Percentiles rank a stretch among this genome's conserved stretches.
These are phyloP conservation scores for Dinothrombium tinctorium DNA, from an alignment of 1,140 invertebrate species.

Conservation along the genomic window DNA sequence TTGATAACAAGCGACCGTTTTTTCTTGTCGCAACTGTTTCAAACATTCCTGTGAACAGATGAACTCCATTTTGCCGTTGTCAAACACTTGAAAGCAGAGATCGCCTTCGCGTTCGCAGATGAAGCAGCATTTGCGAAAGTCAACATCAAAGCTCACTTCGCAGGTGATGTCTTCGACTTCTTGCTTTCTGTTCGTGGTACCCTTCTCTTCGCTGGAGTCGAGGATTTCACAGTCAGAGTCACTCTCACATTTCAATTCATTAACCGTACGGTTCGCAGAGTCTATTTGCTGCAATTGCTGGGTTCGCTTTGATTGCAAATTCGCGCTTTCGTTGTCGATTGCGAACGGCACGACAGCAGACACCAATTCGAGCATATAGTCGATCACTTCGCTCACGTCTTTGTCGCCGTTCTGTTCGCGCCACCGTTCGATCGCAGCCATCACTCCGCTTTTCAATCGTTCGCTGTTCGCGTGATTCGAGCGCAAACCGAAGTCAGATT, in stretches of 20 bases:
- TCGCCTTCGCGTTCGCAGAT: constrained; percentile 19
- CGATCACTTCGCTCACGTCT: background rate
- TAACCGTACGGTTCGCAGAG: too few relatives aligned
- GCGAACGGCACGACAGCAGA: background rate
- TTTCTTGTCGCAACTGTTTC: constrained; percentile 17
- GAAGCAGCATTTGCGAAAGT: too few relatives aligned
- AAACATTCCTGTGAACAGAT: constrained; percentile 18
- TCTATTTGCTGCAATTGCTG: background rate
- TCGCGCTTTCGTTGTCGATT: too few relatives aligned
- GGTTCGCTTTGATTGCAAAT: too few relatives aligned
- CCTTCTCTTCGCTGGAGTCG: background rate
- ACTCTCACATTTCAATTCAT: background rate
- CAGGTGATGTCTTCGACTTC: background rate
- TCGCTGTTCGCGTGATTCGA: too few relatives aligned
- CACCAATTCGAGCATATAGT: constrained; percentile 4
- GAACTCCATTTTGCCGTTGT: constrained; percentile 23
- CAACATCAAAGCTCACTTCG: background rate
- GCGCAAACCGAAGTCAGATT: too few relatives aligned
- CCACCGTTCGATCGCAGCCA: too few relatives aligned
- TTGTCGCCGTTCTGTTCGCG: too few relatives aligned
- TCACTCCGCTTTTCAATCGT: too few relatives aligned
- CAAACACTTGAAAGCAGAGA: constrained; percentile 25
- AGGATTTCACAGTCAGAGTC: background rate
- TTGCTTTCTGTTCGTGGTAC: background rate
- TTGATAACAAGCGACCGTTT: constrained; percentile 16